Evolutionary conservation across 2,113 vertebrate genomes (phyloP).

Genomic region (Lagopus leucura): DNA sequence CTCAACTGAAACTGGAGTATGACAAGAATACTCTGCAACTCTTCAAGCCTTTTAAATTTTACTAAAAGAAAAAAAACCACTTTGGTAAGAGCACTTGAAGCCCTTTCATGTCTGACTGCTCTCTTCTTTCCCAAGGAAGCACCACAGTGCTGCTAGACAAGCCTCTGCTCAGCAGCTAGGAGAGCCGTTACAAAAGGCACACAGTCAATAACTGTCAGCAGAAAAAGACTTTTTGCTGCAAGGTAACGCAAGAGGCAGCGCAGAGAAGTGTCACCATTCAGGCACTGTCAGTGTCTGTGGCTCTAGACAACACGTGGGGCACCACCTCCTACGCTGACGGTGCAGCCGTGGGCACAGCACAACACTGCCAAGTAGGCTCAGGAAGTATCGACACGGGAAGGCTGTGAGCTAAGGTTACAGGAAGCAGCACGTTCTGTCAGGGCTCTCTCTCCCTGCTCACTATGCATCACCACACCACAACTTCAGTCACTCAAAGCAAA

Average conservation of each 20-base stretch:
- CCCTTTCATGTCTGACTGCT: neutral
- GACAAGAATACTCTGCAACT: neutral
- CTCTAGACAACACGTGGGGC: rapidly evolving
- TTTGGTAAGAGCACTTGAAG: neutral
- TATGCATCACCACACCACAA: neutral
- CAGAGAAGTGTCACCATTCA: rapidly evolving
- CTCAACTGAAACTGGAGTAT: neutral
- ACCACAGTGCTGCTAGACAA: neutral
- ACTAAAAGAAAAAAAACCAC: rapidly evolving
- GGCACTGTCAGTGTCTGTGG: rapidly evolving
- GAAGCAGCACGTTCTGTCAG: rapidly evolving
- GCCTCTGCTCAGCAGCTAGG: neutral
- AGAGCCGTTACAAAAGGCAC: rapidly evolving
- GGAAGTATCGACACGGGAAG: rapidly evolving
- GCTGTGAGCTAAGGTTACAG: neutral
- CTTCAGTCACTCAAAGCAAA: slow-evolving; percentile 35
- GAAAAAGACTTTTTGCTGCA: neutral
- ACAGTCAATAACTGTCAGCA: rapidly evolving
- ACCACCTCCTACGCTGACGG: rapidly evolving
- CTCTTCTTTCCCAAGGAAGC: neutral
- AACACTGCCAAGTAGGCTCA: neutral
- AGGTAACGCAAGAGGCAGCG: rapidly evolving
- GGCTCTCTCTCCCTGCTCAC: neutral
- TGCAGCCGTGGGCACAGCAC: neutral
- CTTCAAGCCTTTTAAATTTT: neutral